phyloP scores from a whole-genome alignment of 2,113 vertebrate species.

The Anhinga rufa region DNA sequence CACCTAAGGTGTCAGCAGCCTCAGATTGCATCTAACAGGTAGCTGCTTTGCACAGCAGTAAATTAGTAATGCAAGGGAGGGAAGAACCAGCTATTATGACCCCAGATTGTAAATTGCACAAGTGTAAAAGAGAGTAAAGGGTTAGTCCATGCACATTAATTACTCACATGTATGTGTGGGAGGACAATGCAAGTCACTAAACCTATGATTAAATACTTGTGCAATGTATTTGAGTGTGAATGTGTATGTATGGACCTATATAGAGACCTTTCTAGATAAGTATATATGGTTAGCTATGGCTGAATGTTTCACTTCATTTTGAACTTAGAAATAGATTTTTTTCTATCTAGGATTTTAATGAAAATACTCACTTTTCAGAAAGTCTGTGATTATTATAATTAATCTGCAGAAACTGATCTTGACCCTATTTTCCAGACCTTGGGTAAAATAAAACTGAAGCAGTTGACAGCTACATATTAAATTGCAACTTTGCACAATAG shows the following conservation, averaged over 20 bases:
- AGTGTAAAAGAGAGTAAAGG: background rate
- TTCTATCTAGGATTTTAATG: background rate
- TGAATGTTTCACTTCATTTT: background rate
- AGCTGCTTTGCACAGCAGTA: background rate
- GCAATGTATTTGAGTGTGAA: background rate
- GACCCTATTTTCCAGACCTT: slow-evolving; percentile 19
- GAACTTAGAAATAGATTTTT: background rate
- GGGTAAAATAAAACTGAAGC: background rate
- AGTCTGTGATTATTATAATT: background rate
- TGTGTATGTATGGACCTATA: background rate
- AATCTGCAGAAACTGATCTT: background rate
- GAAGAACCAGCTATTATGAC: background rate
- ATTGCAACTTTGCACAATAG: background rate
- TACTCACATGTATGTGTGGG: background rate
- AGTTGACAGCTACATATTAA: background rate
- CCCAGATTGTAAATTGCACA: background rate
- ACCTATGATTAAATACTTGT: background rate
- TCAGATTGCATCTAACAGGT: no score
- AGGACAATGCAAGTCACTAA: background rate
- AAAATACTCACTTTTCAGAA: background rate
- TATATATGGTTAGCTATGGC: background rate
- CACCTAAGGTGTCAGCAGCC: background rate
- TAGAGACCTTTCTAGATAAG: background rate
- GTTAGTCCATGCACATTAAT: background rate
- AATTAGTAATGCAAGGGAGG: background rate